Percentiles rank a stretch among this genome's conserved stretches.
These are phyloP conservation scores for Pristionchus entomophagus DNA, from an alignment of 2,888 invertebrate genomes.

Conservation along the genomic window DNA sequence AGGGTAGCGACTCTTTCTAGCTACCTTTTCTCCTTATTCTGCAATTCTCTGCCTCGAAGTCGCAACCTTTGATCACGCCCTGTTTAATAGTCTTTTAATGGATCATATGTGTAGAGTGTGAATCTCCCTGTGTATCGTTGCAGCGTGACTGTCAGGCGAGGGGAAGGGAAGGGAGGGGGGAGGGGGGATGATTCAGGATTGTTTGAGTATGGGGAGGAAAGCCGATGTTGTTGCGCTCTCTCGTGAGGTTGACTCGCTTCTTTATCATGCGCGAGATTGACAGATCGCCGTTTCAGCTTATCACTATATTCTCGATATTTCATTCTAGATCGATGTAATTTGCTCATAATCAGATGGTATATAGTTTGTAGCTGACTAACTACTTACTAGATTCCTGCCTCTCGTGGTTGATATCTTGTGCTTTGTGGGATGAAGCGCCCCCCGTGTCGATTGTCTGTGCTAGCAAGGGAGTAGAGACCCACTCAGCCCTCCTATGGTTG, in stretches of 20 bases:
- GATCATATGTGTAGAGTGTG: not conserved
- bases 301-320: not conserved
- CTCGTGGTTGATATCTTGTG: no score
- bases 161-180: not conserved
- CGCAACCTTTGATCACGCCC: not conserved
- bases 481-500: not conserved
- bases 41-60: not conserved
- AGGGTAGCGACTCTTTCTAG: not conserved
- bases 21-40: not conserved
- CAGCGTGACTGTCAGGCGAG: not conserved
- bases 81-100: not conserved
- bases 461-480: no score
- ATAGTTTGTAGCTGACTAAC: no score
- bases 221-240: not conserved
- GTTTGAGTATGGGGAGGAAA: not conserved
- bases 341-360: no score
- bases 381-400: no score
- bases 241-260: no score
- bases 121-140: not conserved
- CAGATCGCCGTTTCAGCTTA: not conserved
- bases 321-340: no score
- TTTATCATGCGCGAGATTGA: not conserved
- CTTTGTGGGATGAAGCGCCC: not conserved
- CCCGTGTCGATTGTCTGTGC: not conserved
- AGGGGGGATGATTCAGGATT: not conserved